Evolutionary conservation across 37 sponge, comb jelly and placozoan species (phyloP), one percentile per base, ranked within the genome.

Genomic region (Crambe crambe): DNA sequence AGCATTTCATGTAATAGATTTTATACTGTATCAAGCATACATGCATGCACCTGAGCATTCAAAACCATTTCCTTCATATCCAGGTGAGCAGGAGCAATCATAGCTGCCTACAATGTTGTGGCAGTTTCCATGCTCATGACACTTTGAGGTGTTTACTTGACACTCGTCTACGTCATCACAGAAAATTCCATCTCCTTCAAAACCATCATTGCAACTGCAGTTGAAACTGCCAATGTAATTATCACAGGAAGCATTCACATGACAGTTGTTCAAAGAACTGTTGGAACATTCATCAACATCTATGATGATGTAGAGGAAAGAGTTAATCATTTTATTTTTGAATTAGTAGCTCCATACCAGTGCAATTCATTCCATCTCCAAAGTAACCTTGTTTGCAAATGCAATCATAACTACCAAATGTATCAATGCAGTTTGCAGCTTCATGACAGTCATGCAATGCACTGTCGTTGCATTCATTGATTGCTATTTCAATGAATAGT

Each of bases 231-330:
- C n/a, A n/a, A n/a, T n/a, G n/a, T n/a, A n/a, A n/a, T n/a, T n/a
- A n/a, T n/a, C n/a, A n/a, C n/a, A n/a, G 10, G 15, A 41, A 26
- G 78, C 64, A 42, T 64, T 61, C 21, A 35, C 26, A 36, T 47
- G 63, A 85, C 78, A 77, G 3, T 1, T 15, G 1, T 1, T 3
- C 27, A 40, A n/a, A n/a, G n/a, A 21, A 9, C 41, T n/a, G 42
- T 4, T 23, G 0, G 23, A 57, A 85, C 85, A 85, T 35, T 85
- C 85, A 85, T 77, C 65, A 27, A 72, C 29, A 30, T 85, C 85
- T 85, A 62, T 15, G 51, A 15, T 15, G 10, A 47, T 47, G 12
- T 15, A 12, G 6, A 6, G 12, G 10, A 47, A 15, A 60, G 4
- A n/a, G 21, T 60, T n/a, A 6, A 5, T 22, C 23, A 21, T 9